Evolutionary conservation across 2,113 vertebrate species (phyloP), one percentile per base, ranked within the genome.

Genomic region (Phyllopteryx taeniolatus): DNA sequence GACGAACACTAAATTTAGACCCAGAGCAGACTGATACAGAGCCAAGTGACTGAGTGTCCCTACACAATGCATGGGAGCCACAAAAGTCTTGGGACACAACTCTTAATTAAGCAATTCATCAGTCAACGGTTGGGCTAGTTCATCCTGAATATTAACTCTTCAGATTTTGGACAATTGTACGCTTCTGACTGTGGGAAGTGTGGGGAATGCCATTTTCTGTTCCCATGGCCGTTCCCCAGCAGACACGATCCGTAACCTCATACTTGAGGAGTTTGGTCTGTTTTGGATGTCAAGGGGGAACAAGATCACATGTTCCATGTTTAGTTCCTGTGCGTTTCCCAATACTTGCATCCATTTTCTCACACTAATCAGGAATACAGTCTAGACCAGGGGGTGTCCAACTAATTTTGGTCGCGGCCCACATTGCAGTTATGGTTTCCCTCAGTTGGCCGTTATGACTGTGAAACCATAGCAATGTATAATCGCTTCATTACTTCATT

Each of bases 1-100:
- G 78, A 75, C 83, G 56, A 31, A 33, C 70, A 89, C 93, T 94
- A 98, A 96, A 97, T 95, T 96, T 98, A 98, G 88, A 90, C 68
- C 75, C 63, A 69, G 70, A 76, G 46, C 68, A 82, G 54, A 92
- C 83, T 81, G 90, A 80, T 79, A 76, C 56, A 47, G 39, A 12
- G 57, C 84, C 90, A 89, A 63, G 78, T 35, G 57, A 66, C 78
- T 63, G 51, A 82, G 60, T 17, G 7, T 56, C 62, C 70, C 22
- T 66, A n/a, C 44, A 17, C n/a, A 12, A 43, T 64, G 20, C 35
- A 20, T 2, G 14, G 62, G 5, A 8, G 62, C 42, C 42, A 44
- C 62, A 65, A 65, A 64, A 65, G 62, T 44, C 19, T 64, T n/a
- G 42, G 62, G 62, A 44, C 42, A 12, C 61, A 31, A 35, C 59